Evolutionary conservation across 2,797 vertebrate genomes (phyloP).

Genomic region (Phrynocephalus guinanensis): DNA sequence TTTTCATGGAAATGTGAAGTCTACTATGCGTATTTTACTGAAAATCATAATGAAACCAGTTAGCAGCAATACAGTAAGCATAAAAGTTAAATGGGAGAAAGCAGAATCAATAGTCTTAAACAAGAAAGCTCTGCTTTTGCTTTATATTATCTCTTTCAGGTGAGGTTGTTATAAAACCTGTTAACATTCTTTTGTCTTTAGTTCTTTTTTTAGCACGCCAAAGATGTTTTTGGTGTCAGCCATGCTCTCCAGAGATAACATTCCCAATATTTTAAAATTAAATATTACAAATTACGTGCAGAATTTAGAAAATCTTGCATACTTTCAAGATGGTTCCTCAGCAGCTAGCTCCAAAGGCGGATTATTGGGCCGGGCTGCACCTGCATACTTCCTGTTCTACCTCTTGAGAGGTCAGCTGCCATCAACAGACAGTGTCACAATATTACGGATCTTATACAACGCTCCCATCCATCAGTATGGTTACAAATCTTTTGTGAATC

Average conservation of each 20-base stretch:
- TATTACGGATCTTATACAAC: neutral
- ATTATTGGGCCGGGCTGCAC: too few species aligned
- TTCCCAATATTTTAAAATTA: conserved; percentile 21
- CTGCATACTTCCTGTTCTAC: neutral
- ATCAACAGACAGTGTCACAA: neutral
- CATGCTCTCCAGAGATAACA: neutral
- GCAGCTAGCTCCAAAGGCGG: neutral
- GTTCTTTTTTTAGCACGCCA: neutral
- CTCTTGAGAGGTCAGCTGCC: neutral
- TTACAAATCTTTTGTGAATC: neutral
- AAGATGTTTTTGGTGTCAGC: conserved; percentile 12
- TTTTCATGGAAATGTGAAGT: conserved; percentile 50
- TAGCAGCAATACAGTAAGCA: conserved; percentile 46
- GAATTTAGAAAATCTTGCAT: neutral
- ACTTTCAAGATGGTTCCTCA: neutral
- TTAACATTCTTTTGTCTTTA: conserved; percentile 19
- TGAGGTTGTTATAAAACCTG: conserved; percentile 15
- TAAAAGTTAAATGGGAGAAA: neutral
- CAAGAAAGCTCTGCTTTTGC: neutral
- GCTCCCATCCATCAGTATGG: neutral
- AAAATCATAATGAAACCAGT: conserved; percentile 49
- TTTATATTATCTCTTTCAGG: neutral
- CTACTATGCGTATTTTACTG: conserved; percentile 36
- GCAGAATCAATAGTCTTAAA: conserved; percentile 24
- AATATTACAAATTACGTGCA: too few species aligned